These are phyloP conservation scores for Drosophila pseudoananassae DNA, from an alignment of 1,140 invertebrate genomes.

Conservation along the genomic window DNA sequence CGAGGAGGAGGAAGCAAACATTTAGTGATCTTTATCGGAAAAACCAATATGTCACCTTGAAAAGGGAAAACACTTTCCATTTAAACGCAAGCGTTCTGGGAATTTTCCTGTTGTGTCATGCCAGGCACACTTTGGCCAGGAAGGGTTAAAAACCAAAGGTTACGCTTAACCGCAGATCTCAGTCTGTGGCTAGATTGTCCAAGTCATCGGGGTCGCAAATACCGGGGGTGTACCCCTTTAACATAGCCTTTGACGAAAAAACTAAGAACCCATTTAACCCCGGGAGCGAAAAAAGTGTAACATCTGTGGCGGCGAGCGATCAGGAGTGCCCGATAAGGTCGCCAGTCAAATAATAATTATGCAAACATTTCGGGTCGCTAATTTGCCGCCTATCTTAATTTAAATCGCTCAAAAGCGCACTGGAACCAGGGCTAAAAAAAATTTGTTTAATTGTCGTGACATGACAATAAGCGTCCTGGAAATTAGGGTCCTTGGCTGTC, in stretches of 20 bases:
- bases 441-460: conserved; percentile 78
- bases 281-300: conserved; percentile 52
- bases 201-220: conserved; percentile 61
- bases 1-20: conserved; percentile 34
- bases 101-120: conserved; percentile 67
- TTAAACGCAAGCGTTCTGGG: conserved; percentile 21
- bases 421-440: conserved; percentile 54
- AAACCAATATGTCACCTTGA: conserved; percentile 76
- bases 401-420: conserved; percentile 77
- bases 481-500: conserved; percentile 67
- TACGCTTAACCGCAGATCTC: conserved; percentile 61
- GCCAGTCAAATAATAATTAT: conserved; percentile 74
- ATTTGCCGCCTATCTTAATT: conserved; percentile 81
- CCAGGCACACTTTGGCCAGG: conserved; percentile 39
- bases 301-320: conserved; percentile 71
- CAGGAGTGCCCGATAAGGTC: conserved; percentile 57
- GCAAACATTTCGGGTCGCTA: conserved; percentile 79
- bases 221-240: conserved; percentile 41
- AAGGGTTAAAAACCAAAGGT: conserved; percentile 77
- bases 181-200: conserved; percentile 49
- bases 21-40: conserved; percentile 67
- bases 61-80: conserved; percentile 53
- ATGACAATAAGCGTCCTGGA: conserved; percentile 73
- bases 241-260: conserved; percentile 9
- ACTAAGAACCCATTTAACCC: conserved; percentile 42